Evolutionary conservation across 2,113 vertebrate species (phyloP), one percentile per base, ranked within the genome.

Genomic region (Chaetura pelagica): DNA sequence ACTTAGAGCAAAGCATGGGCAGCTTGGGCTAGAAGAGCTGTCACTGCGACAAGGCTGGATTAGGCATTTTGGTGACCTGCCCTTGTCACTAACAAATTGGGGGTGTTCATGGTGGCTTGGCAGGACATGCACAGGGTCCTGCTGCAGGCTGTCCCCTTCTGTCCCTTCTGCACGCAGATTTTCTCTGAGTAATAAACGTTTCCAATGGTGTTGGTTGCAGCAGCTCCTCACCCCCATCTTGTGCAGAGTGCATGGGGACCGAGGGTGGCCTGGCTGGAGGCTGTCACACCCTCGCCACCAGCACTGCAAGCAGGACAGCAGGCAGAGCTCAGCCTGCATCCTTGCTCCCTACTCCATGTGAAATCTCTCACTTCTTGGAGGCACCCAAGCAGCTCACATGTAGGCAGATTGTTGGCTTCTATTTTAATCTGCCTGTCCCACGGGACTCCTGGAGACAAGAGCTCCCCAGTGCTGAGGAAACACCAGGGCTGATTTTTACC

Each of bases 191-290:
- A 81, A 38, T 15, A 52, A 42, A 13, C 9, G 15, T 69, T 91
- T 66, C 22, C 42, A 78, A 51, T 2, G 5, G 38, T 14, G 14
- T 2, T 29, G 20, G 55, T 46, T 48, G 46, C 48, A 69, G 52
- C 74, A 67, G 51, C n/a, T 84, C 34, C 64, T 89, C 46, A 4
- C 40, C 21, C 22, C 14, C 4, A 84, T 13, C 54, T 82, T 1
- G 0, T 3, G 1, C 24, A 38, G 63, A 80, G 30, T 6, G 7
- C 12, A 1, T 0, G 3, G 49, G 48, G 77, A 48, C 48, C 0
- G 0, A 77, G 35, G 57, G 48, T 40, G n/a, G 15, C 2, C 0
- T 42, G n/a, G 27, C 35, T 55, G 67, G 57, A 74, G 42, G 35
- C n/a, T 59, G 63, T 77, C n/a, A 18, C 2, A 0, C 22, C 34